Conservation (phyloP, 2,888 invertebrate species). For the Andrena minutula region DNA sequence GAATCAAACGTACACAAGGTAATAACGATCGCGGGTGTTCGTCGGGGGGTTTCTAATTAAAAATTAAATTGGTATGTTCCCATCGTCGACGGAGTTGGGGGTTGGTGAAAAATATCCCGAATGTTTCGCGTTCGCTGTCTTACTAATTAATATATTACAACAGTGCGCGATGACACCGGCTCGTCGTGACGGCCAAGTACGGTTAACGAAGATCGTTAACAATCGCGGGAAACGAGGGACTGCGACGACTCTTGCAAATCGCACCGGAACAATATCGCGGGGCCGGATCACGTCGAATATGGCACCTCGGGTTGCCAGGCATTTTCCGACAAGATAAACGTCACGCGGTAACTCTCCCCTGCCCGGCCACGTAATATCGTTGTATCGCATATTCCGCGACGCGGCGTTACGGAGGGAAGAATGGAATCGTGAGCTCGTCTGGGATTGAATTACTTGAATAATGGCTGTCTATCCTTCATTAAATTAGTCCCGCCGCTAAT, state of each 20-base stretch:
- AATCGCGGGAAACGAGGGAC: conserved; percentile 23
- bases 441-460: conserved; percentile 70
- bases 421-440: conserved; percentile 55
- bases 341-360: conserved; percentile 34
- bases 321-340: conserved; percentile 59
- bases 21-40: background rate
- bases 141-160: conserved; percentile 52
- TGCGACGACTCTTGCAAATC: conserved; percentile 36
- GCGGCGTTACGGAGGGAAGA: conserved; percentile 34
- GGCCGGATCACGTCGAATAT: conserved; percentile 49
- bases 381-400: conserved; percentile 7
- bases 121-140: conserved; percentile 13
- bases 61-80: conserved; percentile 39
- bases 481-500: conserved; percentile 72
- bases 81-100: background rate
- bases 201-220: conserved; percentile 59
- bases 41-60: conserved; percentile 25
- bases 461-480: conserved; percentile 70
- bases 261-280: conserved; percentile 27
- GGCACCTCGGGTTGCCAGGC: conserved; percentile 34
- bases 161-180: conserved; percentile 18
- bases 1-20: background rate
- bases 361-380: conserved; percentile 45
- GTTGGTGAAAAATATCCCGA: no score
- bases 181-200: background rate